Base-by-base conservation (phyloP, 1,140 invertebrate genomes). In the Lepidurus packardi region DNA sequence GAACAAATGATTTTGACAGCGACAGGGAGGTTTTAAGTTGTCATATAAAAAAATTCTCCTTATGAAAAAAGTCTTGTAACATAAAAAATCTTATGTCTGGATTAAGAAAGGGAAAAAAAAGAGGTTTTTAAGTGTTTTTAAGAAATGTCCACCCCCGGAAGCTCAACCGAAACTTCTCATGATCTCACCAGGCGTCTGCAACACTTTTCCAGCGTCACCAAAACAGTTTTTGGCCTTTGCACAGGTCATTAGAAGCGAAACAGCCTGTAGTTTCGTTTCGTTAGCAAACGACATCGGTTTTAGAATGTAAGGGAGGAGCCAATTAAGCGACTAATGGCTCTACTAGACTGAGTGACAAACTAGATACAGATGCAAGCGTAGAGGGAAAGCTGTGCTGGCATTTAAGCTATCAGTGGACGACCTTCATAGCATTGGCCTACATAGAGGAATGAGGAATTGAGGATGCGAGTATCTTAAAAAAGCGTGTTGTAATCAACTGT, bases 371-470 rank as follows among this genome's bases (percentile, higher is more conserved):
- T 65, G 53, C 16, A 65, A 65, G 53, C 21, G 13, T 65, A 21
- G 21, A 65, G 53, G 47, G 47, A 65, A 65, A 65, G 53, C 53
- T 65, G 1, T 21, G 21, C 53, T 65, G 53, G 16, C 53, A 65
- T 65, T 65, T 16, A 65, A 65, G 53, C 53, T 65, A 65, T 65
- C 53, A 7, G 53, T 21, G 16, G 21, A 65, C 53, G 53, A 65
- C 53, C 53, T 65, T 65, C 53, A 65, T 65, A 65, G 53, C 53
- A 65, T 65, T 65, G 53, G 53, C 53, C 53, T 65, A 65, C 53
- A 65, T 65, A 65, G 8, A 65, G 53, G 45, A 34, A 34, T 34
- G 34, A 34, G 45, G 13, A 65, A 65, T 7, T 21, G 9, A 65
- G 21, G 21, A 65, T 65, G 53, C n/a, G 21, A 7, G 53, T 7